Evolutionary conservation across 1,140 invertebrate genomes (phyloP).

Genomic region (Lerema accius): DNA sequence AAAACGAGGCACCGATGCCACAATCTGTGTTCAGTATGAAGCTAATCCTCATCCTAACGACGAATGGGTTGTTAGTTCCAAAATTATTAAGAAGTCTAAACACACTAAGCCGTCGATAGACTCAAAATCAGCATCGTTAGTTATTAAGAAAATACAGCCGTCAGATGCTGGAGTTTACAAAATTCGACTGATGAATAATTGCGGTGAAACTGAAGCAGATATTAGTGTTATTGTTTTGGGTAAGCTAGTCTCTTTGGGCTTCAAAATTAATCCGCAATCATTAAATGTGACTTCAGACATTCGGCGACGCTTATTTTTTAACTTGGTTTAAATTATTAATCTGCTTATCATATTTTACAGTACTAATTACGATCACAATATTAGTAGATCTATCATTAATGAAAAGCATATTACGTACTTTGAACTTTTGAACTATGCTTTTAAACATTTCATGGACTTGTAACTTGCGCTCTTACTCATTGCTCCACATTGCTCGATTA

Average conservation of each 20-base stretch:
- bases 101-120: constrained; percentile 84
- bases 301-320: neutral
- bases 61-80: constrained; percentile 88
- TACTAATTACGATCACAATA: neutral
- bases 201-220: constrained; percentile 87
- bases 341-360: neutral
- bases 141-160: constrained; percentile 89
- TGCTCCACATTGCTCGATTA: no score
- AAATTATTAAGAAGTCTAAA: constrained; percentile 86
- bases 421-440: no score
- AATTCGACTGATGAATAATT: constrained; percentile 88
- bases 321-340: neutral
- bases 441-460: no score
- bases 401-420: no score
- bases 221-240: constrained; percentile 89
- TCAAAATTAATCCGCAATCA: constrained; percentile 1
- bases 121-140: constrained; percentile 87
- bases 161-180: constrained; percentile 89
- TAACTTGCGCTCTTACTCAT: no score
- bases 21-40: constrained; percentile 88
- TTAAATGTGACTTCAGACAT: neutral
- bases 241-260: constrained; percentile 69
- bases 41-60: constrained; percentile 88
- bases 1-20: constrained; percentile 87
- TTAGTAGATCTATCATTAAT: no score